phyloP scores from a whole-genome alignment of 2,797 vertebrate genomes.

The Natrix natrix region DNA sequence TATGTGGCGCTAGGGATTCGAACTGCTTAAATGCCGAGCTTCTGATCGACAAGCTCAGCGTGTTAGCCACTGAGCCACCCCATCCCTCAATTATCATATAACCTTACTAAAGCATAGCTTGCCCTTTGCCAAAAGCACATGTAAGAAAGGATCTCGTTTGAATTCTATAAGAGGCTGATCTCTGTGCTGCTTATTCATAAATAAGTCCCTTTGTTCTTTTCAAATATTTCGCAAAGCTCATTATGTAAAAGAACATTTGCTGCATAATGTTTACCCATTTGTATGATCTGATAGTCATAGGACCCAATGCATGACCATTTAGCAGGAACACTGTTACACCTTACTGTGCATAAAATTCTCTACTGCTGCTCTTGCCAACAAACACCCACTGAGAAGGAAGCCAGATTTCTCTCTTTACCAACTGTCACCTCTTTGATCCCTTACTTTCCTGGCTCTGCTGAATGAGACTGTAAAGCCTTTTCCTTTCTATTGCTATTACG shows the following conservation, averaged over 20 bases:
- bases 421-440: neutral
- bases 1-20: too few relatives aligned
- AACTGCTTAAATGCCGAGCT: too few relatives aligned
- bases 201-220: conserved; percentile 32
- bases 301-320: neutral
- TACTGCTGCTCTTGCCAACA: neutral
- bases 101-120: neutral
- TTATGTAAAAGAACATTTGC: conserved; percentile 1
- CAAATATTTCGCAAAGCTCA: neutral
- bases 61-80: neutral
- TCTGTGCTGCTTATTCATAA: conserved; percentile 34
- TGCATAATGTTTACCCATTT: neutral
- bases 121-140: conserved; percentile 25
- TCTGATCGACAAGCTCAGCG: too few relatives aligned
- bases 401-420: neutral
- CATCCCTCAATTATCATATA: neutral
- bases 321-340: neutral
- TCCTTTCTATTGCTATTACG: neutral
- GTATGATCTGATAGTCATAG: neutral
- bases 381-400: neutral
- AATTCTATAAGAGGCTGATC: conserved; percentile 27
- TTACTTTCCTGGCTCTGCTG: neutral
- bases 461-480: neutral
- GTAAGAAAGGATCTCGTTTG: neutral
- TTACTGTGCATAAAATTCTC: neutral